Base-by-base conservation (phyloP, 2,113 vertebrate species). In the Chaenocephalus aceratus region DNA sequence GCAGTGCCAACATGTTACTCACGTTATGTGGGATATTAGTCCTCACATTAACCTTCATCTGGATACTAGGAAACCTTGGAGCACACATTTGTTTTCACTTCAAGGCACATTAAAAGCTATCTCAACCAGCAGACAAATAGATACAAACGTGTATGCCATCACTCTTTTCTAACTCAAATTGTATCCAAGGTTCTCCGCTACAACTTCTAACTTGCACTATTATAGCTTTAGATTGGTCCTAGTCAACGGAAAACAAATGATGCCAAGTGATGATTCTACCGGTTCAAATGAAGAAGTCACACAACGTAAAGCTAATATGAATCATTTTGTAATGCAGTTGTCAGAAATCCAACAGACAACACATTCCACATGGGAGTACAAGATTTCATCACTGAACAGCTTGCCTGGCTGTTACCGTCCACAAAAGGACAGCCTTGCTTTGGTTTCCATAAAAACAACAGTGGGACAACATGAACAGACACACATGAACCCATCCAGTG, bases 401-500 rank as follows among this genome's bases (percentile, higher is more conserved):
- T 75, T 65, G 41, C 60, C 48, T 66, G 54, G 80, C 75, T 74
- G 79, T 70, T 65, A 68, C 15, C 46, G 66, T 83, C 30, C 56
- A 26, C 72, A 84, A 80, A 77, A 10, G n/a, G 62, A 80, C 63
- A 80, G 53, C 48, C 82, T 78, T 84, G 78, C 88, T 91, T 91
- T 93, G 89, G 90, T 87, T 92, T 84, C 69, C 73, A 61, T 49
- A 83, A 82, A 60, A 71, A 81, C 44, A 68, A 80, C 48, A 86
- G 62, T 48, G 49, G 71, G 79, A 87, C 46, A 76, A 89, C 84
- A 61, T 70, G 72, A 81, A 85, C 64, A 79, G 26, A 85, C 59
- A 80, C 66, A 85, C 61, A 84, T 7, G 10, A 81, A 86, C 90
- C 91, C 92, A 92, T 86, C 92, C 90, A 93, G 92, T 92, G 90